phyloP scores from a whole-genome alignment of 2,113 vertebrate genomes.

The Hystrix cristata region DNA sequence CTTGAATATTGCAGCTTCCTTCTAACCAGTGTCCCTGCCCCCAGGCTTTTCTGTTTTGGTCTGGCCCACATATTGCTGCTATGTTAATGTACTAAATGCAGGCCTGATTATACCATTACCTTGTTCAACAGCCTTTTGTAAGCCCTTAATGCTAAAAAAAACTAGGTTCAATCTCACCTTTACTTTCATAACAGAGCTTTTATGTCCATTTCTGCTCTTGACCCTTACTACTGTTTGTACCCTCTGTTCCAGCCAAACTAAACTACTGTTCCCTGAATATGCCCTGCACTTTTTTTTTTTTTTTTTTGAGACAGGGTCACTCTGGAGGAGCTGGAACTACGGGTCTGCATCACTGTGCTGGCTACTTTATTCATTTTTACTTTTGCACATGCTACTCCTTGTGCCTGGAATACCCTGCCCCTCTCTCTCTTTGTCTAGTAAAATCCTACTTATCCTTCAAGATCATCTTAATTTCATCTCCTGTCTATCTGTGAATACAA shows the following conservation, averaged over 20 bases:
- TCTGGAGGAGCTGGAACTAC: neutral
- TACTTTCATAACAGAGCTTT: neutral
- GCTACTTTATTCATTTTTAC: neutral
- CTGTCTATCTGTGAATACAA: conserved; percentile 30
- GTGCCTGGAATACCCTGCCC: neutral
- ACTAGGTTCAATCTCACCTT: neutral
- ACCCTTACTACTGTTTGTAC: neutral
- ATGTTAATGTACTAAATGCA: conserved; percentile 45
- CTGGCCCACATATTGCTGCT: neutral
- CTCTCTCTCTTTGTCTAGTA: neutral
- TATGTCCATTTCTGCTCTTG: conserved; percentile 26
- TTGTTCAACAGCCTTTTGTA: conserved; percentile 42
- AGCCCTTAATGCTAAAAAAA: conserved; percentile 23
- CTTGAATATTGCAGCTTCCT: conserved; percentile 43
- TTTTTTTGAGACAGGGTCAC: neutral
- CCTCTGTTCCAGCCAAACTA: conserved; percentile 9
- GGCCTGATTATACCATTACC: conserved; percentile 47
- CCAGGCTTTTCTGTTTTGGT: conserved; percentile 38
- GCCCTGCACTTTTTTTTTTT: conserved; percentile 23
- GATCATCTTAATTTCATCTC: conserved; percentile 38
- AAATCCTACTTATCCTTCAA: conserved; percentile 42
- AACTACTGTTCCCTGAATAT: conserved; percentile 18
- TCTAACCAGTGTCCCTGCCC: neutral
- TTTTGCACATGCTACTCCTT: neutral
- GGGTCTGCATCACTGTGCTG: neutral